These are phyloP conservation scores for Diarsia mendica DNA, from an alignment of 2,888 invertebrate species.

Conservation along the genomic window DNA sequence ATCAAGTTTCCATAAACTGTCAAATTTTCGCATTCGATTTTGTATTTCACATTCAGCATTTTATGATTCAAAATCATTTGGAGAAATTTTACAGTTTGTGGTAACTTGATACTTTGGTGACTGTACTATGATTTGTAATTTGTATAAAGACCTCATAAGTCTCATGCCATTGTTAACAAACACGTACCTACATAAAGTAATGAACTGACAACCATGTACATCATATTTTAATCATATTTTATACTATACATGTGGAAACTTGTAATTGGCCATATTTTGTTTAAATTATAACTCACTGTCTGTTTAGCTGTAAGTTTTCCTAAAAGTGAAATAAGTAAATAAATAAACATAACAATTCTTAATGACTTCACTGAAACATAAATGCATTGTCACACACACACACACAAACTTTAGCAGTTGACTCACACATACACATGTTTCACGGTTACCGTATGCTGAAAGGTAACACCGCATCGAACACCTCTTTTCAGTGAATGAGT, in stretches of 20 bases:
- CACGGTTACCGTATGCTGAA: slow-evolving; percentile 34
- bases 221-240: too few relatives aligned
- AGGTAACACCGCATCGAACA: slow-evolving; percentile 22
- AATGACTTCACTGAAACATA: slow-evolving; percentile 4
- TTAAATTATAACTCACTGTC: too few relatives aligned
- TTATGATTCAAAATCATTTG: too few relatives aligned
- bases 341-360: slow-evolving; percentile 12
- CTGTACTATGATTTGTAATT: slow-evolving; percentile 4
- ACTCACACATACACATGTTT: slow-evolving; percentile 16
- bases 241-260: too few relatives aligned
- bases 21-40: too few relatives aligned
- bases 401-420: slow-evolving; percentile 1
- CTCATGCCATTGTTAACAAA: background rate
- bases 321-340: too few relatives aligned
- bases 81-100: too few relatives aligned
- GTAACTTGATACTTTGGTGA: too few relatives aligned
- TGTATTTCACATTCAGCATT: too few relatives aligned
- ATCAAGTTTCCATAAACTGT: too few relatives aligned
- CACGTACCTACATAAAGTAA: background rate
- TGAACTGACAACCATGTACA: slow-evolving; percentile 11
- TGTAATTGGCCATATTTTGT: too few relatives aligned
- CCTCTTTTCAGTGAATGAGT: slow-evolving; percentile 22
- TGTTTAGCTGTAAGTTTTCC: too few relatives aligned
- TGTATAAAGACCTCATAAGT: background rate
- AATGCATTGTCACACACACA: slow-evolving; percentile 17